Conservation (phyloP, 1,140 invertebrate species). For the Homalodisca vitripennis region DNA sequence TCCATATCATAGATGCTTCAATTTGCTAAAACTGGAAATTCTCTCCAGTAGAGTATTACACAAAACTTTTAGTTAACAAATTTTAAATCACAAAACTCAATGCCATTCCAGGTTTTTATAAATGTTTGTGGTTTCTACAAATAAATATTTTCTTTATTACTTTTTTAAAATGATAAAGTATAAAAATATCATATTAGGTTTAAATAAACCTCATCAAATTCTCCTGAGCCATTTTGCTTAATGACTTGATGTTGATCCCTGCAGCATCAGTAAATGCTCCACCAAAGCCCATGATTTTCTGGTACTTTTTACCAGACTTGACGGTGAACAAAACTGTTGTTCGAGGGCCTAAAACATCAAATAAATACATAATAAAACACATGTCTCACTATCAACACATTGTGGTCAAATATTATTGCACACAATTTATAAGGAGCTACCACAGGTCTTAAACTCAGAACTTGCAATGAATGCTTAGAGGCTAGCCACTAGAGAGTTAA, state of each 20-base stretch:
- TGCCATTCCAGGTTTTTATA: too few relatives aligned
- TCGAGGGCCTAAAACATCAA: neutral
- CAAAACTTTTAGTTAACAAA: too few relatives aligned
- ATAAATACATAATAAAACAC: neutral
- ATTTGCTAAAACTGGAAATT: too few relatives aligned
- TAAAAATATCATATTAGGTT: too few relatives aligned
- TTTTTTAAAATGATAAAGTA: too few relatives aligned
- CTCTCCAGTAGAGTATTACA: too few relatives aligned
- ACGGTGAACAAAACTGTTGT: conserved; percentile 38
- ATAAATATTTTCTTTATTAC: too few relatives aligned
- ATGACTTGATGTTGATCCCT: conserved; percentile 68
- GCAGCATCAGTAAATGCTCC: conserved; percentile 86
- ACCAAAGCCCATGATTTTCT: conserved; percentile 75
- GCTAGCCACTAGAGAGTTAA: neutral
- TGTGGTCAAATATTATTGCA: neutral
- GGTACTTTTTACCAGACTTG: conserved; percentile 49
- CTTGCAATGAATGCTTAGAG: neutral
- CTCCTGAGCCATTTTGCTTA: conserved; percentile 56
- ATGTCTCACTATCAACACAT: neutral
- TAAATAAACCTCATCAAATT: conserved; percentile 60
- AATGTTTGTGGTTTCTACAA: too few relatives aligned
- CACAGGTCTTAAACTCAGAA: neutral
- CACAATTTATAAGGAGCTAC: neutral
- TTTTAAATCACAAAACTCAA: too few relatives aligned
- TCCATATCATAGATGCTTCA: too few relatives aligned